These are phyloP conservation scores for Porites divaricata DNA, from an alignment of 92 coral and sea anemone genomes.

Conservation along the genomic window DNA sequence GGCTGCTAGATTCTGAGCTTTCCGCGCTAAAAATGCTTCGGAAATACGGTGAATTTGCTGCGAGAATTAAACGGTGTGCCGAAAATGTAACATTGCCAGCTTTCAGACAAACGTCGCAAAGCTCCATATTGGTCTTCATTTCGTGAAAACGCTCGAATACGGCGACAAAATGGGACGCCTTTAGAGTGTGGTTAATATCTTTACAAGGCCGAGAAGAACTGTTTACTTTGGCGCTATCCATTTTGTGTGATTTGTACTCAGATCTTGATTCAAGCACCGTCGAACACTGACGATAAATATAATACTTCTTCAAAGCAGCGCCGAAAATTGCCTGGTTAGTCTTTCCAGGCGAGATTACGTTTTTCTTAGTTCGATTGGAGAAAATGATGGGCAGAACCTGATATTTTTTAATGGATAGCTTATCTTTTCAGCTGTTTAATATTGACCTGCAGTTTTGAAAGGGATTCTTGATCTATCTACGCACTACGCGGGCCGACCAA, in stretches of 20 bases:
- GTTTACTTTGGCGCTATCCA: conserved; percentile 24
- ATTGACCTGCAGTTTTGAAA: conserved; percentile 15
- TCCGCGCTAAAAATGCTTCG: conserved; percentile 50
- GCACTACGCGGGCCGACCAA: conserved; percentile 4
- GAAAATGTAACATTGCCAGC: conserved; percentile 72
- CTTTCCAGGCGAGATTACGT: neutral
- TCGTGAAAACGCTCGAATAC: conserved; percentile 66
- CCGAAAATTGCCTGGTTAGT: neutral
- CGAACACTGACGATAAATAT: neutral
- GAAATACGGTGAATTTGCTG: conserved; percentile 84
- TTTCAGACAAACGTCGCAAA: conserved; percentile 81
- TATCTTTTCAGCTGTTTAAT: conserved; percentile 39
- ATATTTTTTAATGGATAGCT: conserved; percentile 9
- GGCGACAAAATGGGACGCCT: conserved; percentile 27
- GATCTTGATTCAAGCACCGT: neutral
- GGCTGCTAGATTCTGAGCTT: neutral
- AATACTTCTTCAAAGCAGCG: neutral
- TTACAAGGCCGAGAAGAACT: conserved; percentile 4
- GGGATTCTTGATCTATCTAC: conserved; percentile 24
- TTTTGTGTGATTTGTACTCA: conserved; percentile 3
- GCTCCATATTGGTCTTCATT: conserved; percentile 80
- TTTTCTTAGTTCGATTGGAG: neutral
- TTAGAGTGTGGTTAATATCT: conserved; percentile 24
- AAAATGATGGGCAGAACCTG: neutral
- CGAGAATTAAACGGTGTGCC: conserved; percentile 81